A percentile compares a stretch with the other conserved stretches of the same genome.
These are phyloP conservation scores for Calosoma granatense DNA, from an alignment of 1,140 invertebrate species.

Conservation along the genomic window DNA sequence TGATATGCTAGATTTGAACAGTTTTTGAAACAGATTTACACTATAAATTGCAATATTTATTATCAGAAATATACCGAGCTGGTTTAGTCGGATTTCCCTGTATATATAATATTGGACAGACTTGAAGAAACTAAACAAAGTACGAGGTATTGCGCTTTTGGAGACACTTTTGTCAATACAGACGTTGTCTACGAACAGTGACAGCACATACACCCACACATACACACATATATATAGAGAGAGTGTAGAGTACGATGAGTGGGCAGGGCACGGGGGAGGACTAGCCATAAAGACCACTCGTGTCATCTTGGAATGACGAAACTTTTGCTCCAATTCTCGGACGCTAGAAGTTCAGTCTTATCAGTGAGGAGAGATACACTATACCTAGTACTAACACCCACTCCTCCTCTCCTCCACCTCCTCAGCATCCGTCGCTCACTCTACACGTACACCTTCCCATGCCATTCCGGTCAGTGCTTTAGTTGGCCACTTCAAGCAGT, in stretches of 20 bases:
- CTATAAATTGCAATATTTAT: too few species aligned
- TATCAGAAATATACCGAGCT: too few species aligned
- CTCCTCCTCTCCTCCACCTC: too few species aligned
- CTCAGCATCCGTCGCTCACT: too few species aligned
- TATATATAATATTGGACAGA: too few species aligned
- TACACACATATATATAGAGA: neutral
- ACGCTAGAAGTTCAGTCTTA: neutral
- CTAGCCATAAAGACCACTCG: conserved; percentile 12
- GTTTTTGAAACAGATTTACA: too few species aligned
- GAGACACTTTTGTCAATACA: conserved; percentile 12
- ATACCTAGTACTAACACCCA: too few species aligned
- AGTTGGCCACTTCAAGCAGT: conserved; percentile 5
- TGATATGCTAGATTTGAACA: too few species aligned
- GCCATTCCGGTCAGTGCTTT: conserved; percentile 1
- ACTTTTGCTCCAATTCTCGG: conserved; percentile 14
- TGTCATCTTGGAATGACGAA: conserved; percentile 14
- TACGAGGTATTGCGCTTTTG: neutral
- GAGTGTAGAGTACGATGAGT: too few species aligned
- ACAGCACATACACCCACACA: neutral
- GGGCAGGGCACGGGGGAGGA: neutral
- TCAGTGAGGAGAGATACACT: too few species aligned
- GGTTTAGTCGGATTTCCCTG: too few species aligned
- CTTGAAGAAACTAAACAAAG: neutral
- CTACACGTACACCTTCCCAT: neutral
- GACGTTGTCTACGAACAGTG: neutral